Evolutionary conservation across 2,797 vertebrate species (phyloP).

Genomic region (Hephaestus fuliginosus): DNA sequence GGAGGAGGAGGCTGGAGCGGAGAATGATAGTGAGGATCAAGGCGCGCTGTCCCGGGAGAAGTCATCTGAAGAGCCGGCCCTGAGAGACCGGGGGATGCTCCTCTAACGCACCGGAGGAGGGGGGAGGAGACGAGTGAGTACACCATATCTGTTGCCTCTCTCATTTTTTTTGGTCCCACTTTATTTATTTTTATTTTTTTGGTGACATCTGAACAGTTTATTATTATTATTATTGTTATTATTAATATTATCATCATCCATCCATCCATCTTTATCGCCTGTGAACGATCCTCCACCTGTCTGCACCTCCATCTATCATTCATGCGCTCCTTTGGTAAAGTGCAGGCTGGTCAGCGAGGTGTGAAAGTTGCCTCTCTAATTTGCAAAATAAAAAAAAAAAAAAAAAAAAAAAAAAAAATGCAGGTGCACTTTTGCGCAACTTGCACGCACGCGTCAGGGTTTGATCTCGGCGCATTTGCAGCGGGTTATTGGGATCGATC

Average conservation of each 20-base stretch:
- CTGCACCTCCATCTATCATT: slow-evolving; percentile 68
- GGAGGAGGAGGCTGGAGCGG: slow-evolving; percentile 70
- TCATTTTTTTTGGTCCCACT: slow-evolving; percentile 23
- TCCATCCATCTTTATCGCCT: slow-evolving; percentile 4
- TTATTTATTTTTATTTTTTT: neutral
- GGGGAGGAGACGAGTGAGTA: slow-evolving; percentile 76
- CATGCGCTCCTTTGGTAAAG: slow-evolving; percentile 52
- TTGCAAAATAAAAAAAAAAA: slow-evolving; percentile 35
- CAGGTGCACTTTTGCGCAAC: slow-evolving; percentile 46
- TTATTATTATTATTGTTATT: too few relatives aligned
- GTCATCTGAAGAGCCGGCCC: slow-evolving; percentile 75
- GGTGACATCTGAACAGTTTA: slow-evolving; percentile 40
- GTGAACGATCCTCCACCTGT: slow-evolving; percentile 69
- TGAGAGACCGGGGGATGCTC: slow-evolving; percentile 80
- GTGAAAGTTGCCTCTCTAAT: slow-evolving; percentile 65
- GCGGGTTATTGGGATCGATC: slow-evolving; percentile 55
- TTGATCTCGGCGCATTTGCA: slow-evolving; percentile 35
- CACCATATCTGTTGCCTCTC: neutral
- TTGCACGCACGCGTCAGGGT: slow-evolving; percentile 51
- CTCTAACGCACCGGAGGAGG: slow-evolving; percentile 70
- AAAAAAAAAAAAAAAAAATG: too few relatives aligned
- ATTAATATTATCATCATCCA: too few relatives aligned
- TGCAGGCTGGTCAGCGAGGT: slow-evolving; percentile 58
- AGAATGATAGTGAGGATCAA: slow-evolving; percentile 80
- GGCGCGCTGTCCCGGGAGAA: slow-evolving; percentile 84